Percentiles rank a stretch among this genome's conserved stretches.
Evolutionary conservation across 2,113 vertebrate species (phyloP).

Genomic region (Pantherophis guttatus): DNA sequence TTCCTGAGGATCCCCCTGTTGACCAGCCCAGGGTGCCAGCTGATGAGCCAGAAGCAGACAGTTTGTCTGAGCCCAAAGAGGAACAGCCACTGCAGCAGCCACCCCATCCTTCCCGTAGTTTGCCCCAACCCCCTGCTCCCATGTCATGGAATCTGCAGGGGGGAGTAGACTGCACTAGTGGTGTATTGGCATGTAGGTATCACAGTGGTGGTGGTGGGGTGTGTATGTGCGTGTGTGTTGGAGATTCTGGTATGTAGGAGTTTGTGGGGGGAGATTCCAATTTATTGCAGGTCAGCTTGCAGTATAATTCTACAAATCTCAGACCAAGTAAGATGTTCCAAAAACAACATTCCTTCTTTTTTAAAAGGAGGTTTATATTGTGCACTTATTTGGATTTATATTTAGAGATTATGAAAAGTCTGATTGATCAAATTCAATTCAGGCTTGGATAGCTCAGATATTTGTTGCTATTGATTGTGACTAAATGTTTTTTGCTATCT

Average conservation of each 20-base stretch:
- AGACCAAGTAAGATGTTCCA: not conserved
- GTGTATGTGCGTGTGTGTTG: not conserved
- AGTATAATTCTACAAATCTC: not conserved
- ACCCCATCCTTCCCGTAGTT: slow-evolving; percentile 62
- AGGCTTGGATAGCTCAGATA: not conserved
- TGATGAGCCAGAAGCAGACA: slow-evolving; percentile 46
- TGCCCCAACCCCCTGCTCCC: slow-evolving; percentile 68
- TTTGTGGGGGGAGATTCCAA: not conserved
- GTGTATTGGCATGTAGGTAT: slow-evolving; percentile 77
- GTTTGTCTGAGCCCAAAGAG: slow-evolving; percentile 52
- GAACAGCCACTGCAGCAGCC: slow-evolving; percentile 46
- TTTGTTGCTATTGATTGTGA: not conserved
- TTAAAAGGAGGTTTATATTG: not conserved
- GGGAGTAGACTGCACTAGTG: slow-evolving; percentile 88
- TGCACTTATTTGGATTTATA: not conserved
- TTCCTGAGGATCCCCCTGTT: slow-evolving; percentile 70
- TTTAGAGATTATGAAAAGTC: not conserved
- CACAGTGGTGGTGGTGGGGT: not conserved
- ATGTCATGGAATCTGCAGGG: slow-evolving; percentile 88
- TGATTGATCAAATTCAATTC: not conserved
- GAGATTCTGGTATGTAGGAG: not conserved
- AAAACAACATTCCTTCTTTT: not conserved
- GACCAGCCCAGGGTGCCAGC: slow-evolving; percentile 14
- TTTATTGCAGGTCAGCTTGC: not conserved
- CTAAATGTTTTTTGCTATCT: not conserved